Percentiles rank a stretch among this genome's conserved stretches.
phyloP scores from a whole-genome alignment of 2,888 invertebrate species.

The Apocheima hispidaria region DNA sequence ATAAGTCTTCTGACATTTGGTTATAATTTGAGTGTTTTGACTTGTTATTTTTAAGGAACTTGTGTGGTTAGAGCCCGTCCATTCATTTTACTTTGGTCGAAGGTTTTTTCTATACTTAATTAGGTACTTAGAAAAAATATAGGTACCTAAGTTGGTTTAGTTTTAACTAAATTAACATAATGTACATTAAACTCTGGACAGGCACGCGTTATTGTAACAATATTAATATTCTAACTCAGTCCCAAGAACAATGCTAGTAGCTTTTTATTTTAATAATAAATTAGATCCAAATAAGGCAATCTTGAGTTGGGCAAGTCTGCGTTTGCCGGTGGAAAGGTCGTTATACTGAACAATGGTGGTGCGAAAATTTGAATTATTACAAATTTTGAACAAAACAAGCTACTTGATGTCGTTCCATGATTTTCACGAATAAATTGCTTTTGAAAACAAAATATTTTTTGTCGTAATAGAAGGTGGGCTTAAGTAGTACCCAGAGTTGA shows the following conservation, averaged over 20 bases:
- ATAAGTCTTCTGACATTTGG: too few species aligned
- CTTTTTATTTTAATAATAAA: constrained; percentile 61
- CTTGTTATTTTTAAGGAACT: too few species aligned
- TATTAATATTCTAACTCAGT: constrained; percentile 57
- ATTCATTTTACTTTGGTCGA: too few species aligned
- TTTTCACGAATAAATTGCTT: too few species aligned
- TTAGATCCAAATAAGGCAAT: constrained; percentile 61
- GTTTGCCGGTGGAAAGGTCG: constrained; percentile 42
- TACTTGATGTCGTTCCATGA: neutral
- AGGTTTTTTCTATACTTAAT: too few species aligned
- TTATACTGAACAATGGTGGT: constrained; percentile 27
- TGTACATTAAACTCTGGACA: constrained; percentile 53
- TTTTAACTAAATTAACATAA: neutral
- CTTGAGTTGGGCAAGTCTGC: constrained; percentile 50
- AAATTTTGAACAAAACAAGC: neutral
- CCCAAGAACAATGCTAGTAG: constrained; percentile 55
- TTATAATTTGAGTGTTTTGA: too few species aligned
- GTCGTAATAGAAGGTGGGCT: neutral
- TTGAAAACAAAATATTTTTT: too few species aligned
- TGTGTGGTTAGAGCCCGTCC: too few species aligned
- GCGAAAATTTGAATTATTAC: neutral
- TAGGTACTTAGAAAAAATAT: too few species aligned
- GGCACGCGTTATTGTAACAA: constrained; percentile 29
- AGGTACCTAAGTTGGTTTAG: too few species aligned
- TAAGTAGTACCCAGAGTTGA: neutral